Evolutionary conservation across 2,888 invertebrate genomes (phyloP), one percentile per base, ranked within the genome.

Genomic region (Abrostola triplasia): DNA sequence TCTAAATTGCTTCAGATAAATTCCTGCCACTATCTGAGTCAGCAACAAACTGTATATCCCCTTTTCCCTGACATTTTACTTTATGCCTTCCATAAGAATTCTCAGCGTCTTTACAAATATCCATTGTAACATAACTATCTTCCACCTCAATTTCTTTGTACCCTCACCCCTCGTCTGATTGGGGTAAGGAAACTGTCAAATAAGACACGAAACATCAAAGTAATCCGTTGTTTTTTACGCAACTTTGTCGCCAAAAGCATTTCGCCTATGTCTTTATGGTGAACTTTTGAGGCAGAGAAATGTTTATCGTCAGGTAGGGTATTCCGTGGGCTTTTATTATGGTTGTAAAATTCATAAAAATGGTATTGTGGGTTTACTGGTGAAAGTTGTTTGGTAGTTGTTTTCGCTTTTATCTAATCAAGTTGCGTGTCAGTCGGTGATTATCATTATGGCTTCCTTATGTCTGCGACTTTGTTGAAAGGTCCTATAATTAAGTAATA

Each of bases 101-200:
- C 12, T 65, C 58, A 51, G 41, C 49, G 12, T 36, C 59, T 64
- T 47, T 50, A 47, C 50, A 56, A 73, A 64, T 65, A 63, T 64
- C 40, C 59, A 55, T 77, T 68, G 41, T 49, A 66, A 44, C 59
- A 51, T 66, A 59, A 60, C 57, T 41, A 76, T 59, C 55, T 76
- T 70, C n/a, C 5, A 52, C 47, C 49, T 52, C 13, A 51, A 40
- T 67, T 74, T 74, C 59, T 73, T 62, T 60, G 59, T 63, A 49
- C 36, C 38, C 5, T 41, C 40, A 13, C 49, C 13, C 38, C 54
- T 37, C 51, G 47, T 53, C 61, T 79, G 77, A 81, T 74, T 63
- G 77, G 70, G 75, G 79, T 80, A 67, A 65, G 72, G 59, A 58
- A 74, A 73, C 79, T 76, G 76, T 76, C 80, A 70, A 76, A 81